Base-by-base conservation (phyloP, 1,140 invertebrate species). In the Drosophila dunni region DNA sequence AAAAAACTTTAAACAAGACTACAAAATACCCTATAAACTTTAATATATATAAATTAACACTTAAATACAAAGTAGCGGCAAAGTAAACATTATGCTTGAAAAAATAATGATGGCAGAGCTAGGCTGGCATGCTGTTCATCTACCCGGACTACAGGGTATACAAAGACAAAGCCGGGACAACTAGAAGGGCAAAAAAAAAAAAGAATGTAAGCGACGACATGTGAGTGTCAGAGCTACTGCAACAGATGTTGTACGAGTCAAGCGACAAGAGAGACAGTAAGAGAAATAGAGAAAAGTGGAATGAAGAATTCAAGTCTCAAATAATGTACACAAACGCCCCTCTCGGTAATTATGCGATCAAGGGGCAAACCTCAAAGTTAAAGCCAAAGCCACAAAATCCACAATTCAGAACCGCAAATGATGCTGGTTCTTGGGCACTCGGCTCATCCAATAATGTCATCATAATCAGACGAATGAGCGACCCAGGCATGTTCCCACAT, bases 381-480 rank as follows among this genome's bases (percentile, higher is more conserved):
- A 38, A 70, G 75, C 45, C 63, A 9, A 17, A 33, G 44, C 4
- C 29, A 61, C 8, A 62, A 46, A 29, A 50, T 53, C 75, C 80
- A 46, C 80, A 82, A 66, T 45, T 70, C 68, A 65, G 64, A 78
- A 84, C 81, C 70, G 51, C 82, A 81, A 85, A 85, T 76, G 67
- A 84, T 84, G 81, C 81, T 84, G 81, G 81, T 84, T 34, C 46
- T n/a, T 44, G 11, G 10, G 15, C 13, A 2, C 10, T 29, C 29
- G 56, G 45, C 62, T 65, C 53, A 72, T 62, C 72, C 80, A 83
- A 83, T 84, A 83, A 83, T 83, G 80, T 83, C 80, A 83, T 83
- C 80, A 82, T 81, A 80, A 81, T 67, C 64, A 62, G 56, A 68
- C 58, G 66, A 70, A 48, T 74, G 50, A 67, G 15, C 64, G 40